phyloP scores from a whole-genome alignment of 2,888 invertebrate genomes.

The Caenorhabditis uteleia region DNA sequence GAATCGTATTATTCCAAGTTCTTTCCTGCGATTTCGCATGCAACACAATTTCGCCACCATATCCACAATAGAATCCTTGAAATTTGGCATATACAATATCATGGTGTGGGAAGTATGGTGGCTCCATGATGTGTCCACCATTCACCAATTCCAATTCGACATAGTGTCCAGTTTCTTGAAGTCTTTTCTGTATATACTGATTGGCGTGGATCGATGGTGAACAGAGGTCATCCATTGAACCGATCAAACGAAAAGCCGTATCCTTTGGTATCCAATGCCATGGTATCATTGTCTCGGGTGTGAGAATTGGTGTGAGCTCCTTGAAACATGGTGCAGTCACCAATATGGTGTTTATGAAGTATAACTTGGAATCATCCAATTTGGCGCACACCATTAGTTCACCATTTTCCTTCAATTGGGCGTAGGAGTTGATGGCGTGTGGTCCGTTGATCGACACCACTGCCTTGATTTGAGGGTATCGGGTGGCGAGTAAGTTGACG shows the following conservation, averaged over 20 bases:
- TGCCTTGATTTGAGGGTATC: conserved; percentile 28
- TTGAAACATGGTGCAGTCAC: conserved; percentile 11
- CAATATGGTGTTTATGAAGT: conserved; percentile 30
- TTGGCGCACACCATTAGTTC: conserved; percentile 12
- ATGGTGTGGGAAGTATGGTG: conserved; percentile 45
- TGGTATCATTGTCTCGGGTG: conserved; percentile 21
- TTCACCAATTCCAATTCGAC: conserved; percentile 39
- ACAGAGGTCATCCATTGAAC: conserved; percentile 41
- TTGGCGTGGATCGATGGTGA: conserved; percentile 33
- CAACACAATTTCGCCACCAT: conserved; percentile 42
- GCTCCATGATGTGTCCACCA: conserved; percentile 51
- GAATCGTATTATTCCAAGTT: conserved; percentile 37
- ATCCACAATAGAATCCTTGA: conserved; percentile 41
- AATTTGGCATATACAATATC: conserved; percentile 41
- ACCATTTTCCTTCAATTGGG: conserved; percentile 30
- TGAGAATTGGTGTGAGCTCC: conserved; percentile 10
- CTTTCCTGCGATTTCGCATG: conserved; percentile 42
- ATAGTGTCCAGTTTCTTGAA: conserved; percentile 34
- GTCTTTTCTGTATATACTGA: conserved; percentile 10
- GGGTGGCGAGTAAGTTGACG: conserved; percentile 31
- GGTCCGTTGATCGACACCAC: conserved; percentile 46
- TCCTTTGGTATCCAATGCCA: conserved; percentile 32
- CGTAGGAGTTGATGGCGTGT: conserved; percentile 27
- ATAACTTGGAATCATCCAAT: conserved; percentile 1
- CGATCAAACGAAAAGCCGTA: conserved; percentile 33